Evolutionary conservation across 2,888 invertebrate species (phyloP), one percentile per base, ranked within the genome.

Genomic region (Hoplodrina blanda): DNA sequence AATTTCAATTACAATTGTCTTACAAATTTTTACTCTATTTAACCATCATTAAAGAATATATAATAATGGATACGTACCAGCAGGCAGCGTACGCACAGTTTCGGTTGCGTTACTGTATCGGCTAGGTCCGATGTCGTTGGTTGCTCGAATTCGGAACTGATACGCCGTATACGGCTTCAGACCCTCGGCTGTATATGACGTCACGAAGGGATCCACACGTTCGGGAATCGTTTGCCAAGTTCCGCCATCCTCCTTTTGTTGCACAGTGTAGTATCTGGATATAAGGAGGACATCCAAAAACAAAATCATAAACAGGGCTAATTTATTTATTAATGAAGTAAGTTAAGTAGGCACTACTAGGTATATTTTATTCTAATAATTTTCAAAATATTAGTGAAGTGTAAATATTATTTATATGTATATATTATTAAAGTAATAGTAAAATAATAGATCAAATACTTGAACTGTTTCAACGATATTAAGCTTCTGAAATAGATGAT

Each of bases 101-200:
- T 98, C 97, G 0, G 99, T 99, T 85, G 98, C 98, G 19, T 97
- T 97, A 90, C 99, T 99, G 96, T 98, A 99, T 1, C 97, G 97
- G 87, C 99, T 99, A 0, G 98, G 98, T 0, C 99, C 99, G 68
- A 99, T 98, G 90, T 99, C 99, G 90, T 99, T 99, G 15, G 98
- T 98, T 0, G 99, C 99, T 91, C 99, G 98, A 82, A 99, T 98
- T 61, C 99, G 97, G 93, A 99, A 99, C 88, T 98, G 97, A 91
- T 99, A 99, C 0, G 97, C 97, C 0, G 99, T 98, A 90, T 98
- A 98, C 0, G 99, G 99, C 85, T 98, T 98, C 56, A 99, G 95
- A 60, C 97, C 97, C 11, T 97, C 97, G 0, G 98, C 98, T 0
- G 98, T 99, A 89, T 98, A 99, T 0, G 98, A 98, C 0, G 98